These are phyloP conservation scores for Agrochola circellaris DNA, from an alignment of 2,888 invertebrate species.

Conservation along the genomic window DNA sequence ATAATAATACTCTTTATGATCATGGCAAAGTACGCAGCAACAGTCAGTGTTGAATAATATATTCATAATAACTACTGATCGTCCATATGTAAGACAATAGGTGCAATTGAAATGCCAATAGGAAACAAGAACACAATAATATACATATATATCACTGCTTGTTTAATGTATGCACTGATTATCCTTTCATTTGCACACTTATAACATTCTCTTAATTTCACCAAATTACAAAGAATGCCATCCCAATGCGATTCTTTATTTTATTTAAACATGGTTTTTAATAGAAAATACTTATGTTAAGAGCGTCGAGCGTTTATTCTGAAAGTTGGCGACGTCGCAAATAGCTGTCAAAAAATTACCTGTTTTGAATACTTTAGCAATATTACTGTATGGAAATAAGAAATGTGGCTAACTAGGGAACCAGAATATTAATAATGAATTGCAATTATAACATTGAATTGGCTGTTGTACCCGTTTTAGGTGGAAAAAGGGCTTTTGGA, in stretches of 20 bases:
- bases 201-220: background rate
- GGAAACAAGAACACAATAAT: background rate
- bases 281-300: background rate
- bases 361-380: too few relatives aligned
- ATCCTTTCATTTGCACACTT: background rate
- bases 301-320: too few relatives aligned
- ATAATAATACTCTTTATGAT: conserved; percentile 1
- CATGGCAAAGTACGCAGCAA: background rate
- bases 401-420: too few relatives aligned
- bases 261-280: background rate
- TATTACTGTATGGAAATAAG: too few relatives aligned
- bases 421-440: too few relatives aligned
- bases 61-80: conserved; percentile 16
- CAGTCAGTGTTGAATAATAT: conserved; percentile 3
- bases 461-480: too few relatives aligned
- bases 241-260: too few relatives aligned
- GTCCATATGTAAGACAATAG: conserved; percentile 23
- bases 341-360: too few relatives aligned
- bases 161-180: background rate
- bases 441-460: too few relatives aligned
- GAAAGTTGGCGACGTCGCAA: too few relatives aligned
- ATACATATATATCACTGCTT: background rate
- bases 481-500: too few relatives aligned
- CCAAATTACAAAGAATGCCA: background rate
- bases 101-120: conserved; percentile 29